Percentiles rank a stretch among this genome's conserved stretches.
phyloP scores from a whole-genome alignment of 2,113 vertebrate species.

The Clarias magur region DNA sequence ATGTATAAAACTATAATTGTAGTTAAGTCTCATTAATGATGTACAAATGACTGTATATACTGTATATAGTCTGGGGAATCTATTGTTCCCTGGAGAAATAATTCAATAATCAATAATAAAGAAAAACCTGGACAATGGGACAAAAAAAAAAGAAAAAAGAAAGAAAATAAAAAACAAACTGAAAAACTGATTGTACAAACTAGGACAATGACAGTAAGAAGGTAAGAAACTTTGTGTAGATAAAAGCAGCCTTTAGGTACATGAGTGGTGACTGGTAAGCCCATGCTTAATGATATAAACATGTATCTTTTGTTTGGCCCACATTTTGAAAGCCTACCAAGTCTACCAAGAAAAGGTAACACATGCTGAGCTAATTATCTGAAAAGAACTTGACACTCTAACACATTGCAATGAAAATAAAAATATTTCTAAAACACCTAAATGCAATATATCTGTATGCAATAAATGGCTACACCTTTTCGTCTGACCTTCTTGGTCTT shows the following conservation, averaged over 20 bases:
- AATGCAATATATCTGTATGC: neutral
- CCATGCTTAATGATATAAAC: neutral
- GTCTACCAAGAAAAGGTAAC: neutral
- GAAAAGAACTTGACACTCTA: neutral
- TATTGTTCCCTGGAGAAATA: neutral
- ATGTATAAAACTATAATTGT: neutral
- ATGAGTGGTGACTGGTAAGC: neutral
- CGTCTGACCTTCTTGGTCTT: neutral
- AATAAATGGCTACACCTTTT: conserved; percentile 8
- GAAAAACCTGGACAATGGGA: neutral
- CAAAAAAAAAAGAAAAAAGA: neutral
- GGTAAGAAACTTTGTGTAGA: neutral
- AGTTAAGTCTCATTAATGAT: neutral
- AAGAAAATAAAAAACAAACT: too few species aligned
- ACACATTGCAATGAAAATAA: neutral
- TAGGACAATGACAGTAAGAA: too few species aligned
- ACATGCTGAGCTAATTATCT: neutral
- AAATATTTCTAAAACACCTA: neutral
- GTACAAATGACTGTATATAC: too few species aligned
- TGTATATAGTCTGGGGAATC: neutral
- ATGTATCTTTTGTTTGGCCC: neutral
- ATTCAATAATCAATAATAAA: neutral
- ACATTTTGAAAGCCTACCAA: neutral
- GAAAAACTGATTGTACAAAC: neutral
- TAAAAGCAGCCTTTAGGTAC: too few species aligned